Percentiles rank a stretch among this genome's conserved stretches.
Conservation (phyloP, 1,140 invertebrate genomes). For the Nasonia giraulti region DNA sequence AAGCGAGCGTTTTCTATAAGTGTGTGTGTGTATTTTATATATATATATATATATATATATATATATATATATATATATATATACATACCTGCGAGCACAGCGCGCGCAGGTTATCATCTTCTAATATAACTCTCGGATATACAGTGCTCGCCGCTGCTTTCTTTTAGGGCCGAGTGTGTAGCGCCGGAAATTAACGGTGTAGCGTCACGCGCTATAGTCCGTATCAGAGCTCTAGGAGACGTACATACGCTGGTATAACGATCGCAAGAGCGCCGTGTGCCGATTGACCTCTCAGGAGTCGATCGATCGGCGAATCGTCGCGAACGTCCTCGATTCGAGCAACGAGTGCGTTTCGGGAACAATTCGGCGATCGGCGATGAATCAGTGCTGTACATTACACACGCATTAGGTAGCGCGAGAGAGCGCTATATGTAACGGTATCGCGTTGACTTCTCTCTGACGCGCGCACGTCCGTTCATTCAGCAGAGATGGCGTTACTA, state of each 20-base stretch:
- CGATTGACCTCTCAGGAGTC: not conserved
- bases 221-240: too few species aligned
- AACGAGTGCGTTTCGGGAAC: not conserved
- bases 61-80: not conserved
- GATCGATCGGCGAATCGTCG: not conserved
- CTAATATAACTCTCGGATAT: too few species aligned
- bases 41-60: not conserved
- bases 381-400: not conserved
- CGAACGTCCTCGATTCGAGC: not conserved
- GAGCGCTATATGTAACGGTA: conserved; percentile 32
- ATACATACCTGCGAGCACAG: too few species aligned
- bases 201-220: too few species aligned
- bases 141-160: not conserved
- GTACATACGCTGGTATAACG: too few species aligned
- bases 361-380: not conserved
- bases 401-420: not conserved
- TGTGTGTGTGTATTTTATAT: not conserved
- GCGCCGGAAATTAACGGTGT: conserved; percentile 29
- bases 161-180: not conserved
- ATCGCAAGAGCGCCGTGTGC: too few species aligned
- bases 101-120: too few species aligned
- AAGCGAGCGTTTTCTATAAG: not conserved
- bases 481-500: conserved; percentile 45
- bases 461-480: conserved; percentile 46
- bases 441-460: conserved; percentile 21